These are phyloP conservation scores for Sylvicola fuscatus DNA, from an alignment of 2,888 invertebrate species.

Conservation along the genomic window DNA sequence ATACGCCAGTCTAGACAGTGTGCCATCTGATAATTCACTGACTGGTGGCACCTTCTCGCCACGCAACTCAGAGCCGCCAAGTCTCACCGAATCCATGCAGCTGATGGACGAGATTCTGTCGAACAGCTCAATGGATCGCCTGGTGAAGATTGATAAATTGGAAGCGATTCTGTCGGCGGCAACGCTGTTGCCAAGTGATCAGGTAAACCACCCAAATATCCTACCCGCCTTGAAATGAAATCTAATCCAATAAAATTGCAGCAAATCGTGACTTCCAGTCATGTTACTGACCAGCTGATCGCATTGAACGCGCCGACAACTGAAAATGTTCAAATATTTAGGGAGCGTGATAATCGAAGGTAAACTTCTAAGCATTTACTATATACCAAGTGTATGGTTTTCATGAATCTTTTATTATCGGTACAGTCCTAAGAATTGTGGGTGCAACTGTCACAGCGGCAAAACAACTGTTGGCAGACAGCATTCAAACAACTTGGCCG, in stretches of 20 bases:
- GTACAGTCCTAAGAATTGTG: conserved; percentile 19
- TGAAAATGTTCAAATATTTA: conserved; percentile 22
- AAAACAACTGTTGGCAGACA: not conserved
- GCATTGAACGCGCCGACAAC: conserved; percentile 13
- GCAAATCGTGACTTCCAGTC: conserved; percentile 16
- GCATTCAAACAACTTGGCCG: too few species aligned
- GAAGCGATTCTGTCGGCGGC: conserved; percentile 71
- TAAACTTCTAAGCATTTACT: too few species aligned
- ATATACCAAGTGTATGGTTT: too few species aligned
- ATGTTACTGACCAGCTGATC: conserved; percentile 13
- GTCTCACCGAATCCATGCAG: conserved; percentile 75
- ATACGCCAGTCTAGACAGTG: conserved; percentile 63
- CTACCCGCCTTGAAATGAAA: not conserved
- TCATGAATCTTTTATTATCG: conserved; percentile 2
- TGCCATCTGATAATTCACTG: conserved; percentile 48
- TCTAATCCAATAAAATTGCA: conserved; percentile 6
- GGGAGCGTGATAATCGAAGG: conserved; percentile 17
- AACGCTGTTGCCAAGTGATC: conserved; percentile 43
- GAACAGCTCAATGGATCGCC: conserved; percentile 61
- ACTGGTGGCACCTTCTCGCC: conserved; percentile 46
- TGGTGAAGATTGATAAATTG: conserved; percentile 68
- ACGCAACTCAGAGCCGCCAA: conserved; percentile 56
- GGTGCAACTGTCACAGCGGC: conserved; percentile 13
- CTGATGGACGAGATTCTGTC: conserved; percentile 69
- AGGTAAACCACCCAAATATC: conserved; percentile 12